Base-by-base conservation (phyloP, 2,113 vertebrate genomes). In the cat (Felis catus) region DNA sequence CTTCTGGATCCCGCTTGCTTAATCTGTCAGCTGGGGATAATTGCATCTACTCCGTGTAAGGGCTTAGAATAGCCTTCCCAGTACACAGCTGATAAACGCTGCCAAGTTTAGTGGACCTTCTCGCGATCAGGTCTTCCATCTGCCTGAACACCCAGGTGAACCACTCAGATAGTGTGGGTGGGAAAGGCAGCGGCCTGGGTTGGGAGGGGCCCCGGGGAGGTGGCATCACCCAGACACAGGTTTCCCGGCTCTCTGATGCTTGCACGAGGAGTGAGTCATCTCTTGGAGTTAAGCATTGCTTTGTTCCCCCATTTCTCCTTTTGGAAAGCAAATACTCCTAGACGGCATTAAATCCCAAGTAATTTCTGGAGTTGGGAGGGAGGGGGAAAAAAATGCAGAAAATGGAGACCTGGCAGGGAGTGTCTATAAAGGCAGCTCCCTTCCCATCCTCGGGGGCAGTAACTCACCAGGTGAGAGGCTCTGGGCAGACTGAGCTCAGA, bases 201-300 rank as follows among this genome's bases (percentile, higher is more conserved):
- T 1, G 15, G 73, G 33, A 55, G 55, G 7, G 39, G 10, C 12
- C 19, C 21, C 0, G 21, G 45, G 39, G 45, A 23, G 39, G 39
- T 12, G 11, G 6, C 55, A 2, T 23, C 7, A 2, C 58, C 9
- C 7, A 6, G 45, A 15, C 12, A 0, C 23, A 23, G 11, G 70
- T 80, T 63, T 16, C 48, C 8, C 7, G 14, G n/a, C 65, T 48
- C 12, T 61, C 65, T 66, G 65, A 39, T 14, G 65, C 55, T 65
- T 79, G 65, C 13, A 4, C 1, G 12, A 21, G 25, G 53, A 61
- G 27, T 4, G 36, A 80, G 36, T 79, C 36, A 27, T 25, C 55
- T 61, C 15, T 74, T 23, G 23, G 48, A 23, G 14, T 39, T 63
- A 1, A n/a, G 2, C 39, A 25, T 16, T 23, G 73, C 55, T 10